Conservation (phyloP, 2,113 vertebrate genomes). For the Brevimyrus niger region DNA sequence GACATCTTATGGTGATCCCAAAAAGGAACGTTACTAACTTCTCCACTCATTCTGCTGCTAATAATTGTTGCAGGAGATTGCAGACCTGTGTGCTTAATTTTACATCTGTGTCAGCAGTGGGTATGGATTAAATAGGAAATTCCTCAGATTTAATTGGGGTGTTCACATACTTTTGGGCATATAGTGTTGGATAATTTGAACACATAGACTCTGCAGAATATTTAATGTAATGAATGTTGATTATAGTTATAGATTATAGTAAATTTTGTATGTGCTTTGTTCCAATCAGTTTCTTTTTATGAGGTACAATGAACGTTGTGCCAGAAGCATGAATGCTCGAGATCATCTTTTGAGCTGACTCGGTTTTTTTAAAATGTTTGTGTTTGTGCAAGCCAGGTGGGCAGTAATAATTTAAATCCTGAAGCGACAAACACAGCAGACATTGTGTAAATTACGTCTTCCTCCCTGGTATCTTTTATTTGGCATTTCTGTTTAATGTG, state of each 20-base stretch:
- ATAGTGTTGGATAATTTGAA: neutral
- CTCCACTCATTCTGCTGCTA: neutral
- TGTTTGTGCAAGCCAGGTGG: neutral
- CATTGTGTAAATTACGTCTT: neutral
- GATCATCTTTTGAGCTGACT: neutral
- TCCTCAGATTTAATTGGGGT: neutral
- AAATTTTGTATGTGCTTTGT: neutral
- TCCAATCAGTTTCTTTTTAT: neutral
- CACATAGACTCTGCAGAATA: neutral
- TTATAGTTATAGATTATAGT: too few species aligned
- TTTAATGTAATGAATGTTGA: neutral
- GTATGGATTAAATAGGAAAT: neutral
- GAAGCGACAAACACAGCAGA: neutral
- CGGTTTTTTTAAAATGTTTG: neutral
- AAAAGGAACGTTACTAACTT: neutral
- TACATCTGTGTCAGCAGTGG: neutral
- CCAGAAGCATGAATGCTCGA: neutral
- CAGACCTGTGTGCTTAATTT: neutral
- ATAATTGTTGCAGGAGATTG: neutral
- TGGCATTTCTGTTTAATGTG: neutral
- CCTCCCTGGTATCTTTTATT: neutral
- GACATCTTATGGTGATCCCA: neutral
- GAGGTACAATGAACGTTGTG: neutral
- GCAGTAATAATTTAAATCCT: neutral
- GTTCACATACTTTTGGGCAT: neutral